Evolutionary conservation across 23 tunicate genomes (phyloP), one percentile per base, ranked within the genome.

Genomic region (Aplidium turbinatum): DNA sequence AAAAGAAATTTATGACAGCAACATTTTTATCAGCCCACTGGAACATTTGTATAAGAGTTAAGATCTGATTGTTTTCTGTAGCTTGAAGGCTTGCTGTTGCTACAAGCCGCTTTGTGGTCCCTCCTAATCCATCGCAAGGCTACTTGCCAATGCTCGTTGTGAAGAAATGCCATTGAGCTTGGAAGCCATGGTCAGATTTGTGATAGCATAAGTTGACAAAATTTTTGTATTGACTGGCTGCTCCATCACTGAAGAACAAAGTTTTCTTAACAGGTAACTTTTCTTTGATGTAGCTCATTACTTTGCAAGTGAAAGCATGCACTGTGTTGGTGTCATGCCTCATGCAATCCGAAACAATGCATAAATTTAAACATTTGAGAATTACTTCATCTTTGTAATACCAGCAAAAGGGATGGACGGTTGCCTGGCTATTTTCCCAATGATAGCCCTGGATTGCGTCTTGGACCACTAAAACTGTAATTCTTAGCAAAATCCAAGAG

Each of bases 161-260:
- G 16, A 42, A 42, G 16, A 42, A 42, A 16, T 42, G 50, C 50
- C 50, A 42, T 42, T 42, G 50, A 42, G 50, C 50, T 42, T 42
- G 50, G 16, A 42, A 16, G 50, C 16, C 16, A 42, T 42, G 16
- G 16, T 42, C 50, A 11, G 16, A 9, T 11, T 11, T 42, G 16
- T 42, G 50, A 42, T 42, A 16, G 16, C 50, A 42, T 16, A 42
- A 42, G 16, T 42, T 42, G 50, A 42, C 16, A 20, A 26, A 60
- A 29, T 60, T 60, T 60, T 60, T 60, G 68, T 60, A 60, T 60
- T 60, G 68, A 20, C 68, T 60, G 29, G 68, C 68, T 6, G 68
- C 68, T 6, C 68, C 35, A 60, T 60, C 68, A 6, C 68, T 60
- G 38, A 29, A 60, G n/a, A 28, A 60, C 6, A 27, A 6, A 6